Evolutionary conservation across 2,888 invertebrate genomes (phyloP), one percentile per base, ranked within the genome.

Genomic region (Acronicta leporina): DNA sequence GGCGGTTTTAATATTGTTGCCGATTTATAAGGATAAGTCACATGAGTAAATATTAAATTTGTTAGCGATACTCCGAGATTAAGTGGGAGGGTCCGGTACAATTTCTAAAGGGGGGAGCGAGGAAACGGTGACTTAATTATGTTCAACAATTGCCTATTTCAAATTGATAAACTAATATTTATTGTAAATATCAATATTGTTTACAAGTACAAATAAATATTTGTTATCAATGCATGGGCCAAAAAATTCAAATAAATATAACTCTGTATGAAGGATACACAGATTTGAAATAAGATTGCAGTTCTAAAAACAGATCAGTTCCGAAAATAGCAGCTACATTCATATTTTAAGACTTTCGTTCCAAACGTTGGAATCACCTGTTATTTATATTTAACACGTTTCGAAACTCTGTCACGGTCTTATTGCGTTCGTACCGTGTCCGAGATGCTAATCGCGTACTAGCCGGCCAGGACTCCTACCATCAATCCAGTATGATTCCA

Each of bases 21-120:
- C 94, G 89, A 94, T 94, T 94, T 94, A 94, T 94, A 94, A 94
- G 88, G 94, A 94, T 94, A 92, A 94, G 92, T 93, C 93, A 83
- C 83, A 75, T 84, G 89, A 92, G 92, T 92, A 93, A 94, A 94
- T 94, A 94, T 94, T 92, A 94, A 94, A 94, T 94, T 94, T 92
- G 94, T 92, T 92, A 92, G 87, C 85, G 92, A 94, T 92, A 92
- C 90, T 90, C 81, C 62, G 86, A 90, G 92, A 94, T 92, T 94
- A 91, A 89, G 89, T 89, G 89, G 91, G 92, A 90, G 90, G 92
- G 87, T 70, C 77, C 66, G 69, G 35, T 38, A n/a, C 0, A 38
- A 6, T 1, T 38, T 51, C 68, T 48, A 40, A 49, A 35, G 51
- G 61, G 73, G 61, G 44, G 69, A 51, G 59, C 52, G 50, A 66